Evolutionary conservation across 1,140 invertebrate species (phyloP).

Genomic region (Heliconius eleuchia): DNA sequence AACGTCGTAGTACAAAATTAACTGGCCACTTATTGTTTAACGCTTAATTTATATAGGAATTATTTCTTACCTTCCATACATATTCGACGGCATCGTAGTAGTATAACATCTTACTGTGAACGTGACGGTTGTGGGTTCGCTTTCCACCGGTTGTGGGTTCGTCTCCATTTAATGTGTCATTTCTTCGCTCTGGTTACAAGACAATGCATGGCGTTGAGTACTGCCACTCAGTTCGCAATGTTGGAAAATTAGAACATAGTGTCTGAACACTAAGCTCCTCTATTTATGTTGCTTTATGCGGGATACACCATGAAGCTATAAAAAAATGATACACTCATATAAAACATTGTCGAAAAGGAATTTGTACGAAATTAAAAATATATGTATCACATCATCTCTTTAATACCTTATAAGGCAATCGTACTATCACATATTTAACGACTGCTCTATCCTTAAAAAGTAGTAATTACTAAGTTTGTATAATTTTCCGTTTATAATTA

Average conservation of each 20-base stretch:
- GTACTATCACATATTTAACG: not conserved
- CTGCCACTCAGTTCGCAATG: no score
- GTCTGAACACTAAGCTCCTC: no score
- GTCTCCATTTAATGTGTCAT: no score
- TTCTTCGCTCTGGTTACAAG: no score
- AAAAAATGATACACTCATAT: not conserved
- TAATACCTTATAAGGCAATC: not conserved
- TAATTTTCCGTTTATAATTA: not conserved
- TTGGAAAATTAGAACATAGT: no score
- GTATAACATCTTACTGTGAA: no score
- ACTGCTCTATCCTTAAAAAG: not conserved
- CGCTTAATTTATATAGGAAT: not conserved
- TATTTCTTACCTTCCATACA: not conserved
- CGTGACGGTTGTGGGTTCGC: no score
- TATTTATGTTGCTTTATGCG: no score
- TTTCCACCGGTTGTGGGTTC: no score
- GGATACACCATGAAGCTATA: no score
- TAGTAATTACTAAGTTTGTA: not conserved
- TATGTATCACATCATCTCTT: not conserved
- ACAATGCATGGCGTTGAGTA: no score
- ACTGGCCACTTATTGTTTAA: not conserved
- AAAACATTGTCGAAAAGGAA: not conserved
- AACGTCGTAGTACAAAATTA: not conserved
- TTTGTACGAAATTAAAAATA: not conserved
- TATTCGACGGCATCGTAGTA: no score